phyloP scores from a whole-genome alignment of 2,797 vertebrate species.

The Rhynchonycteris naso region DNA sequence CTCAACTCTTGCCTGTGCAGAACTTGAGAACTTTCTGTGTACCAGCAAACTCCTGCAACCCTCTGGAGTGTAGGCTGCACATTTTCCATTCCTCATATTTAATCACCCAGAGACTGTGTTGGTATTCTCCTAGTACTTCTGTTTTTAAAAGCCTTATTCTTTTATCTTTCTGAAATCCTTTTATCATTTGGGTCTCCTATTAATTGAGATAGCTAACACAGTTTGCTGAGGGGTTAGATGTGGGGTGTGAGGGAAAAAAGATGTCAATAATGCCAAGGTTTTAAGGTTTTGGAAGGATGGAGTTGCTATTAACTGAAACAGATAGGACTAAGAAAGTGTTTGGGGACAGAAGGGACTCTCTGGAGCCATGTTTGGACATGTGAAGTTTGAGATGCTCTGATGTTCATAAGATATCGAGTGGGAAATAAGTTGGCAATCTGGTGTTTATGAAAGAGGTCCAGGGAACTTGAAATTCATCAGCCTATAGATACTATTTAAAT shows the following conservation, averaged over 20 bases:
- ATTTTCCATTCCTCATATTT: background rate
- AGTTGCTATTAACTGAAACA: background rate
- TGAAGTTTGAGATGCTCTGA: background rate
- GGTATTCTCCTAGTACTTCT: background rate
- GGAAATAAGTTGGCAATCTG: background rate
- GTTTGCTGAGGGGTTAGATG: background rate
- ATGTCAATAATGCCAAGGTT: background rate
- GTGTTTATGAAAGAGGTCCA: background rate
- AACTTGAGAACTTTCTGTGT: background rate
- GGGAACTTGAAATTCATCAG: background rate
- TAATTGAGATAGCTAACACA: background rate
- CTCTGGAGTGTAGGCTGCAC: background rate
- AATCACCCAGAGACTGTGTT: background rate
- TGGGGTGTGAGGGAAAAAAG: background rate
- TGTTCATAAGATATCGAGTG: background rate
- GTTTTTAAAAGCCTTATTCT: slow-evolving; percentile 16
- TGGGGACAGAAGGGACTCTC: background rate
- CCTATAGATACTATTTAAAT: background rate
- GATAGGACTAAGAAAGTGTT: background rate
- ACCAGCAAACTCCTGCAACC: background rate
- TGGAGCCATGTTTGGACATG: background rate
- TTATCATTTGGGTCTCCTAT: background rate
- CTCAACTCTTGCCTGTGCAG: background rate
- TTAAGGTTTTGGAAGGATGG: background rate
- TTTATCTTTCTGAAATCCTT: background rate